Conservation (phyloP, 2,888 invertebrate genomes). For the Nomada fucata region DNA sequence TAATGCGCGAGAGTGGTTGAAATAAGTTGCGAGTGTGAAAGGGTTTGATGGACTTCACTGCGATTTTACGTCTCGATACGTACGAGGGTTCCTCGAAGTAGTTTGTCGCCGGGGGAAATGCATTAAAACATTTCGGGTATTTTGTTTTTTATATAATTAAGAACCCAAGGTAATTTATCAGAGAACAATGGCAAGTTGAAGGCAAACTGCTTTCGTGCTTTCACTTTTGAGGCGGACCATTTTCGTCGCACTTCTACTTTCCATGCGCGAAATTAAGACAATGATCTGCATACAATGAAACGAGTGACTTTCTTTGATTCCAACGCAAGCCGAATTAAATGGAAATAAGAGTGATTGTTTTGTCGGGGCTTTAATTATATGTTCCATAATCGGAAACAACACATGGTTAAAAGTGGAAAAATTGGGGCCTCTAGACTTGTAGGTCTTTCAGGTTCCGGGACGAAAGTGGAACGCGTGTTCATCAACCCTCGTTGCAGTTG, state of each 20-base stretch:
- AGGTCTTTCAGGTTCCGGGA: neutral
- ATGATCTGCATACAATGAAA: constrained; percentile 2
- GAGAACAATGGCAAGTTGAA: no score
- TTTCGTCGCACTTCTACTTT: neutral
- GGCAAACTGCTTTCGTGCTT: neutral
- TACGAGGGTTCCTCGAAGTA: neutral
- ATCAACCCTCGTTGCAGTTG: neutral
- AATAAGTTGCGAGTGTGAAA: neutral
- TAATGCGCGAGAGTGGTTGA: neutral
- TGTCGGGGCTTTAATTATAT: no score
- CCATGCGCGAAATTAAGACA: neutral
- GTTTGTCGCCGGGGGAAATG: neutral
- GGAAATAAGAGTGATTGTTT: no score
- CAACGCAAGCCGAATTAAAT: neutral
- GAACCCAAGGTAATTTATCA: no score
- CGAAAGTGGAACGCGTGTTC: constrained; percentile 21
- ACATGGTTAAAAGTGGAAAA: neutral
- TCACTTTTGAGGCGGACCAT: neutral
- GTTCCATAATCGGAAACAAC: neutral
- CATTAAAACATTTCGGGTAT: no score
- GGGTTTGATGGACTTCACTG: neutral
- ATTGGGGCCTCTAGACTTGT: neutral
- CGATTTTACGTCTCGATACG: neutral
- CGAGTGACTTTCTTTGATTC: neutral
- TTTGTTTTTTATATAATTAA: no score